Percentiles rank a stretch among this genome's conserved stretches.
These are phyloP conservation scores for Pterostichus niger DNA, from an alignment of 2,888 invertebrate genomes.

Conservation along the genomic window DNA sequence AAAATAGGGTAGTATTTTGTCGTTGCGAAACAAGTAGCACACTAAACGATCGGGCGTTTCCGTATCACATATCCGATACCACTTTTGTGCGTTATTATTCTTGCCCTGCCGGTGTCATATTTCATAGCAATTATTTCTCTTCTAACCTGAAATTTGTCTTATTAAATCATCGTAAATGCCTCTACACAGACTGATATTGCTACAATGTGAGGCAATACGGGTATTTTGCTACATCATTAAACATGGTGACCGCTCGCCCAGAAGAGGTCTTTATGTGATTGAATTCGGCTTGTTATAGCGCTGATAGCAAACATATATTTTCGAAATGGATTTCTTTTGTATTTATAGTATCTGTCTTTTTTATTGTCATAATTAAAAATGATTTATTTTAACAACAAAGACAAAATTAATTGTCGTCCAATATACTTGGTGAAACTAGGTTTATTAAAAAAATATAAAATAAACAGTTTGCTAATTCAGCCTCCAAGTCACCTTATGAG, in stretches of 20 bases:
- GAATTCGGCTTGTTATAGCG: slow-evolving; percentile 18
- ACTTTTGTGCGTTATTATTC: slow-evolving; percentile 68
- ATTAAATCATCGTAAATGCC: slow-evolving; percentile 62
- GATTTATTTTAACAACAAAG: neutral
- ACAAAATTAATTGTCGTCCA: no score
- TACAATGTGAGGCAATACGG: slow-evolving; percentile 12
- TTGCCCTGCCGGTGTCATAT: slow-evolving; percentile 67
- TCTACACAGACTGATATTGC: slow-evolving; percentile 24
- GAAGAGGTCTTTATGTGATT: slow-evolving; percentile 22
- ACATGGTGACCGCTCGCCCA: slow-evolving; percentile 12
- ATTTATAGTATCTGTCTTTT: slow-evolving; percentile 18
- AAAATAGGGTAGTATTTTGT: neutral
- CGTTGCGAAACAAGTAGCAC: slow-evolving; percentile 58
- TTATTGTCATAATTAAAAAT: slow-evolving; percentile 1
- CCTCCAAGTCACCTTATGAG: no score
- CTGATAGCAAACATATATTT: slow-evolving; percentile 23
- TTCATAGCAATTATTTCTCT: slow-evolving; percentile 69
- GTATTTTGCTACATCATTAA: slow-evolving; percentile 42
- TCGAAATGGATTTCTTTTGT: slow-evolving; percentile 10
- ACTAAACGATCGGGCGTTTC: slow-evolving; percentile 70
- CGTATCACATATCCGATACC: slow-evolving; percentile 70
- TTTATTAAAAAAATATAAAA: no score
- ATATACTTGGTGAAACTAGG: no score
- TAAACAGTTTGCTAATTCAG: no score
- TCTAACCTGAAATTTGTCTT: slow-evolving; percentile 68